phyloP scores from a whole-genome alignment of 2,113 vertebrate genomes.

The Hiodon tergisus region DNA sequence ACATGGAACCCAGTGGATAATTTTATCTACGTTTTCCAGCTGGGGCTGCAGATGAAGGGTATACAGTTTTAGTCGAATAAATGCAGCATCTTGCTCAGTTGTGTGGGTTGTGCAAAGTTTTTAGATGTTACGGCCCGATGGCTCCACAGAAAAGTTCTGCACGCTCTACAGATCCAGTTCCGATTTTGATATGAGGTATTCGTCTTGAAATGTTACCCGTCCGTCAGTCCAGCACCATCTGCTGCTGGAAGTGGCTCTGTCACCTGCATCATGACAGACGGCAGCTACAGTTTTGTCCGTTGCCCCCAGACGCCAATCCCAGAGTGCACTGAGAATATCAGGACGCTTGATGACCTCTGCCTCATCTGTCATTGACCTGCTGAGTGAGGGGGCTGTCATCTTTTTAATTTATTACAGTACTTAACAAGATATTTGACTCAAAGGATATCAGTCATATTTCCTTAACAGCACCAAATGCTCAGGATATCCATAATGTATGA shows the following conservation, averaged over 20 bases:
- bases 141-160: too few relatives aligned
- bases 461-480: slow-evolving; percentile 47
- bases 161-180: too few relatives aligned
- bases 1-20: slow-evolving; percentile 4
- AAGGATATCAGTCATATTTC: slow-evolving; percentile 61
- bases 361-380: slow-evolving; percentile 66
- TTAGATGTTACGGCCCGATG: not conserved
- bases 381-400: slow-evolving; percentile 48
- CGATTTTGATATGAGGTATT: too few relatives aligned
- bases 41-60: slow-evolving; percentile 9
- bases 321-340: slow-evolving; percentile 33
- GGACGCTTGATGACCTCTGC: slow-evolving; percentile 36
- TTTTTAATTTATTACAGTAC: slow-evolving; percentile 52
- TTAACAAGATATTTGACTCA: slow-evolving; percentile 60
- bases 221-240: too few relatives aligned
- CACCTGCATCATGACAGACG: too few relatives aligned
- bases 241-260: too few relatives aligned
- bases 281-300: too few relatives aligned
- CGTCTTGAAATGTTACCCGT: too few relatives aligned
- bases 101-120: not conserved
- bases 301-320: too few relatives aligned
- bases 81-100: slow-evolving; percentile 2
- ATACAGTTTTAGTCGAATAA: slow-evolving; percentile 1
- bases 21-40: slow-evolving; percentile 11
- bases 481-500: not conserved